Evolutionary conservation across 1,140 invertebrate genomes (phyloP).

Genomic region (Anagrus nilaparvatae): DNA sequence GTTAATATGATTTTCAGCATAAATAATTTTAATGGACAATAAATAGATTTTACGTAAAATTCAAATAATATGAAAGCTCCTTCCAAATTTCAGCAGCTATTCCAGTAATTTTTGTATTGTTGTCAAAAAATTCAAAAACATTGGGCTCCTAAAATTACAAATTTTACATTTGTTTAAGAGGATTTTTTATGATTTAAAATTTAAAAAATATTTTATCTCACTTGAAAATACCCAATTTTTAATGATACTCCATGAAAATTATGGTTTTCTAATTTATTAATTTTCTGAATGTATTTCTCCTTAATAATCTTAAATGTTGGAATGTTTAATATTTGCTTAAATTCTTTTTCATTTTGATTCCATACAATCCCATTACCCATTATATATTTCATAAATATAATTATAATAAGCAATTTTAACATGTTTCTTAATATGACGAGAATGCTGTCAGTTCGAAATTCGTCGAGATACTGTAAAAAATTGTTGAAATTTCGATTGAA

Average conservation of each 20-base stretch:
- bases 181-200: not conserved
- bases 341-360: slow-evolving; percentile 2
- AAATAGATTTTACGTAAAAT: slow-evolving; percentile 18
- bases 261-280: slow-evolving; percentile 11
- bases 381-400: no score
- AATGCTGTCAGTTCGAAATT: no score
- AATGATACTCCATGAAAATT: slow-evolving; percentile 13
- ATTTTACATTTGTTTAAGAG: not conserved
- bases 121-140: slow-evolving; percentile 15
- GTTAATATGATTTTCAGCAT: not conserved
- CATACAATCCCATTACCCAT: slow-evolving; percentile 11
- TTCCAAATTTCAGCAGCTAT: slow-evolving; percentile 19
- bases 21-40: not conserved
- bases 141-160: slow-evolving; percentile 12
- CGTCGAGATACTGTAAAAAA: no score
- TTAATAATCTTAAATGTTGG: not conserved
- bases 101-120: slow-evolving; percentile 18
- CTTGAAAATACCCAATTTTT: slow-evolving; percentile 14
- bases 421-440: no score
- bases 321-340: slow-evolving; percentile 7
- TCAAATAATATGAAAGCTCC: slow-evolving; percentile 16
- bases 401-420: no score
- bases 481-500: no score
- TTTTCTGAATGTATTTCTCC: slow-evolving; percentile 1
- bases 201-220: slow-evolving; percentile 1